Conservation (phyloP, 2,888 invertebrate species). For the Camponotus fellah region DNA sequence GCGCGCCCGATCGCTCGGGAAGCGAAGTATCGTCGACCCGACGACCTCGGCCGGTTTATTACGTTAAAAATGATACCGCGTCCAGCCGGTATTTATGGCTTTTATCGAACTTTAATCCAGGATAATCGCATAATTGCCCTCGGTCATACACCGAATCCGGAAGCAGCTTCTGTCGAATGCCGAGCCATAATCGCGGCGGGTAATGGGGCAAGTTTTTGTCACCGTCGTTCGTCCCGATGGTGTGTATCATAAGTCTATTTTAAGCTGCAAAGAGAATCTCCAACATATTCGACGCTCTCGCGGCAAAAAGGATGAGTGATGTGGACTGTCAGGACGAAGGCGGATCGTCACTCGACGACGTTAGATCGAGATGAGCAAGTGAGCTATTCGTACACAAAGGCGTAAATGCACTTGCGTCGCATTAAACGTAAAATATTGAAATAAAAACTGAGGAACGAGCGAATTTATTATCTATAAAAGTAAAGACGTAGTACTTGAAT, state of each 20-base stretch:
- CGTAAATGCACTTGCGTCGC: slow-evolving; percentile 5
- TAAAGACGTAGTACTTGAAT: neutral
- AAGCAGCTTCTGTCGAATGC: slow-evolving; percentile 48
- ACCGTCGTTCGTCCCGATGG: slow-evolving; percentile 8
- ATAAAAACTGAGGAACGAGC: neutral
- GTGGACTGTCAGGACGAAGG: slow-evolving; percentile 30
- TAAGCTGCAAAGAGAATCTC: slow-evolving; percentile 41
- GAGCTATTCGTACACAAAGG: neutral
- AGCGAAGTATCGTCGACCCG: slow-evolving; percentile 16
- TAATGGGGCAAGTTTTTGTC: slow-evolving; percentile 53
- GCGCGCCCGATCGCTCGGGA: neutral
- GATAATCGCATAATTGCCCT: slow-evolving; percentile 49
- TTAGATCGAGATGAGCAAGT: slow-evolving; percentile 13
- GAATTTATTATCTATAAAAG: neutral
- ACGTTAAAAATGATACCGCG: slow-evolving; percentile 35
- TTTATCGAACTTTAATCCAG: slow-evolving; percentile 51
- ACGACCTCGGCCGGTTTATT: slow-evolving; percentile 35
- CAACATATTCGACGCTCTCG: slow-evolving; percentile 39
- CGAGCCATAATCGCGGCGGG: slow-evolving; percentile 40
- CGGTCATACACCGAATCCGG: slow-evolving; percentile 30
- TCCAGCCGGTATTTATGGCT: slow-evolving; percentile 26
- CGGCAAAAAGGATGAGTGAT: slow-evolving; percentile 48
- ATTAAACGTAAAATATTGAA: neutral
- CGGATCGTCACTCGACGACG: slow-evolving; percentile 33
- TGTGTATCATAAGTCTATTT: slow-evolving; percentile 47